Evolutionary conservation across 2,888 invertebrate species (phyloP).

Genomic region (Rosalia funebris): DNA sequence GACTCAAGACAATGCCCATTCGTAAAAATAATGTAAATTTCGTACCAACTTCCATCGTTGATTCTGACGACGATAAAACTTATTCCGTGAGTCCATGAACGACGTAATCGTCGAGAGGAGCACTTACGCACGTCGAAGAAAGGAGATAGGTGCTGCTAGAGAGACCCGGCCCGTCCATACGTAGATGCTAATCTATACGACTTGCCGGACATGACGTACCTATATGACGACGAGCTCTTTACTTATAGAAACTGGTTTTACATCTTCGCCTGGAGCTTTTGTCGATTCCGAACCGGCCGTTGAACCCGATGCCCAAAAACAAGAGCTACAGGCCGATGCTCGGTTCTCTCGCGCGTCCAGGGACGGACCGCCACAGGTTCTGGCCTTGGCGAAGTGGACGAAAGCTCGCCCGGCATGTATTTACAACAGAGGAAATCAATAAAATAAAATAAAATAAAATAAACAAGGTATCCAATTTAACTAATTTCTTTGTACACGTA

Average conservation of each 20-base stretch:
- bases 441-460: too few species aligned
- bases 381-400: too few species aligned
- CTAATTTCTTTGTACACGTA: too few species aligned
- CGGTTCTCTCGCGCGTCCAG: conserved; percentile 11
- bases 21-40: too few species aligned
- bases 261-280: conserved; percentile 53
- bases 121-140: conserved; percentile 1
- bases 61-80: too few species aligned
- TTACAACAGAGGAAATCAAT: too few species aligned
- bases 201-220: conserved; percentile 53
- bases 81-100: too few species aligned
- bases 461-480: too few species aligned
- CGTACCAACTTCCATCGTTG: too few species aligned
- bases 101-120: too few species aligned
- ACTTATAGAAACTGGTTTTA: conserved; percentile 58
- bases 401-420: too few species aligned
- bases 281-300: conserved; percentile 50
- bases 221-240: conserved; percentile 50
- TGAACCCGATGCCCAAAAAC: conserved; percentile 52
- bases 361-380: background rate
- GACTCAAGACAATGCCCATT: too few species aligned
- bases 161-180: conserved; percentile 24
- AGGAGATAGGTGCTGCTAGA: conserved; percentile 2
- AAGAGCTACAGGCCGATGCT: conserved; percentile 33
- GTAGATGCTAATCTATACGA: conserved; percentile 45